A percentile compares a stretch with the other conserved stretches of the same genome.
phyloP scores from a whole-genome alignment of 2,888 invertebrate genomes.

The Taenaris catops region DNA sequence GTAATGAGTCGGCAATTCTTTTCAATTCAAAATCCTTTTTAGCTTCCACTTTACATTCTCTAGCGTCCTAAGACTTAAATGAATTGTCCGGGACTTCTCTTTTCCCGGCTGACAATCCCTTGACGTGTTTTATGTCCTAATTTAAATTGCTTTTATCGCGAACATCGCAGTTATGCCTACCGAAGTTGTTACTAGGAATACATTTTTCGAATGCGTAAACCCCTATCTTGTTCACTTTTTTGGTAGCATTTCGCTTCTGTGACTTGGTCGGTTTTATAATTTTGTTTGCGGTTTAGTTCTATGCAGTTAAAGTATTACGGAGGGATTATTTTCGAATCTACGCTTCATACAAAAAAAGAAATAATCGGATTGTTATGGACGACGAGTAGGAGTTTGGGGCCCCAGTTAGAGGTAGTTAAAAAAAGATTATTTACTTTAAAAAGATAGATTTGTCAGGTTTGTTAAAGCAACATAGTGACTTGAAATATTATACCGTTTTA shows the following conservation, averaged over 20 bases:
- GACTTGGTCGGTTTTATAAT: constrained; percentile 8
- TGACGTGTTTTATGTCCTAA: constrained; percentile 59
- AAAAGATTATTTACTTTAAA: no score
- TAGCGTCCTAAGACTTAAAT: constrained; percentile 49
- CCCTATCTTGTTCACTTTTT: constrained; percentile 37
- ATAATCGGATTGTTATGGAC: no score
- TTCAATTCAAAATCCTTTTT: constrained; percentile 42
- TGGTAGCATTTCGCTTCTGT: constrained; percentile 11
- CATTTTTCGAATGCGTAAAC: constrained; percentile 50
- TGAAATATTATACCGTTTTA: no score
- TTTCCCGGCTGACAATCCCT: constrained; percentile 59
- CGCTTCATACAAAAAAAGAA: no score
- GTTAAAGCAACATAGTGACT: no score
- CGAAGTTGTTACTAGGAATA: constrained; percentile 20
- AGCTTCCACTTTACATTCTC: constrained; percentile 42
- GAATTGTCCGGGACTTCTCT: constrained; percentile 46
- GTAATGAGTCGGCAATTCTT: constrained; percentile 38
- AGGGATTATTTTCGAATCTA: no score
- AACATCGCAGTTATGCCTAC: constrained; percentile 44
- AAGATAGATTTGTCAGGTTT: no score
- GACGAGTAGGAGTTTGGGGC: no score
- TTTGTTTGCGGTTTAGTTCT: no score
- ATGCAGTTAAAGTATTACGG: no score
- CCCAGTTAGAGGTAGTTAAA: no score
- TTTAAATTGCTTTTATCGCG: constrained; percentile 48